Conservation (phyloP, 2,888 invertebrate genomes). For the Punctoribates punctum region DNA sequence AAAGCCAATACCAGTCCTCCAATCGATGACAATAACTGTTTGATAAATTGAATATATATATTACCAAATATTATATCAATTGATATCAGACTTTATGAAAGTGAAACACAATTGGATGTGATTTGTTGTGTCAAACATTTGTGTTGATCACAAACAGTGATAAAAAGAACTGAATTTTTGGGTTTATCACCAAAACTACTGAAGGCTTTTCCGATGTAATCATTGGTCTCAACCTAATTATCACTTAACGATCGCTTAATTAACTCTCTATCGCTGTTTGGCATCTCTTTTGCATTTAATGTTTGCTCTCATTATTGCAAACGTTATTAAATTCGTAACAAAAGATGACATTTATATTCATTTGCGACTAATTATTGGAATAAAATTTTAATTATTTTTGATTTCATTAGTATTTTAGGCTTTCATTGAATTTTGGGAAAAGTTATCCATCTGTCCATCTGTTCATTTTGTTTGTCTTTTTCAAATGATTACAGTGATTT, state of each 20-base stretch:
- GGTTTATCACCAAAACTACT: too few species aligned
- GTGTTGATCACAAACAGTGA: constrained; percentile 32
- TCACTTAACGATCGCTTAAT: constrained; percentile 32
- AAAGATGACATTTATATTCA: not conserved
- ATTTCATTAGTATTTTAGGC: too few species aligned
- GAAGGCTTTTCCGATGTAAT: constrained; percentile 15
- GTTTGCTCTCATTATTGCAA: too few species aligned
- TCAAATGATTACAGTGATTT: too few species aligned
- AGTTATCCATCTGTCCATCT: too few species aligned
- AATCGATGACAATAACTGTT: constrained; percentile 10
- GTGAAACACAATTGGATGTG: not conserved
- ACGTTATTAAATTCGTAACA: too few species aligned
- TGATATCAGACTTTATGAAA: not conserved
- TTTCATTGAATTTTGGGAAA: too few species aligned
- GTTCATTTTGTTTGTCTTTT: too few species aligned
- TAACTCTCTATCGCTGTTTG: constrained; percentile 5
- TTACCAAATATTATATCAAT: too few species aligned
- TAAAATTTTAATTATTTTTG: not conserved
- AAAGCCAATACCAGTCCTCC: not conserved
- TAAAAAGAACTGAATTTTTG: too few species aligned
- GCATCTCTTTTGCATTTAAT: not conserved
- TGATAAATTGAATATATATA: constrained; percentile 15
- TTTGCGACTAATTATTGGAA: not conserved
- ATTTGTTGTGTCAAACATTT: constrained; percentile 15
- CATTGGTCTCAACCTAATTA: constrained; percentile 14